Conservation (phyloP, 2,797 vertebrate genomes). For the Capromys pilorides region DNA sequence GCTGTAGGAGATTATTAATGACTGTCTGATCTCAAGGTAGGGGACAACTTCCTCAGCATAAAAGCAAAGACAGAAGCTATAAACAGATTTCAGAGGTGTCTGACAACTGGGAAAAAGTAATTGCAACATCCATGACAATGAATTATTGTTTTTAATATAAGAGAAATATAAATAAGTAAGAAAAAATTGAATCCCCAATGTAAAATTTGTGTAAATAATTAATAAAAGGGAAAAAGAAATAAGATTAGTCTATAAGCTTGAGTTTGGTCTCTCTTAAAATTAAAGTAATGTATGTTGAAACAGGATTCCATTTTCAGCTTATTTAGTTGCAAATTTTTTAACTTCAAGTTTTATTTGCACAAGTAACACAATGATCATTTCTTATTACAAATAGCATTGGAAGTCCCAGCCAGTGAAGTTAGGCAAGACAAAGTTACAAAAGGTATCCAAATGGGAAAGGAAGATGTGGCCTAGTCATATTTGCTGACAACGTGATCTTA, state of each 20-base stretch:
- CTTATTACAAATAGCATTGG: neutral
- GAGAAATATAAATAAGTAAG: constrained; percentile 24
- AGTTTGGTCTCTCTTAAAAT: constrained; percentile 7
- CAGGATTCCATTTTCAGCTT: neutral
- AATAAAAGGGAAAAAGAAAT: constrained; percentile 31
- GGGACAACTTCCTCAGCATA: constrained; percentile 25
- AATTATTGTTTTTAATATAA: constrained; percentile 41
- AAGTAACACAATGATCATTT: neutral
- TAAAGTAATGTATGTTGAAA: constrained; percentile 27
- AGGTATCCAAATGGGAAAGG: neutral
- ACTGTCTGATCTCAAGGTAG: constrained; percentile 31
- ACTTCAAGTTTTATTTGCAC: constrained; percentile 5
- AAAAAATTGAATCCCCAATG: constrained; percentile 15
- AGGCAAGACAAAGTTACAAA: neutral
- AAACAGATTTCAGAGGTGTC: constrained; percentile 65
- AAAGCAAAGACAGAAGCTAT: constrained; percentile 53
- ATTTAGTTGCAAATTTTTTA: constrained; percentile 31
- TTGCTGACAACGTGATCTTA: neutral
- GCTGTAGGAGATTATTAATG: constrained; percentile 32
- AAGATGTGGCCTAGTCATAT: neutral
- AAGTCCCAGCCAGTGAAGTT: neutral
- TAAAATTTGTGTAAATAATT: constrained; percentile 28
- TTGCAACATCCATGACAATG: constrained; percentile 32
- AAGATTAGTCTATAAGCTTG: constrained; percentile 35
- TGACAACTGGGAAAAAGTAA: constrained; percentile 62